phyloP scores from a whole-genome alignment of 2,888 invertebrate genomes.

The Orchestes rusci region DNA sequence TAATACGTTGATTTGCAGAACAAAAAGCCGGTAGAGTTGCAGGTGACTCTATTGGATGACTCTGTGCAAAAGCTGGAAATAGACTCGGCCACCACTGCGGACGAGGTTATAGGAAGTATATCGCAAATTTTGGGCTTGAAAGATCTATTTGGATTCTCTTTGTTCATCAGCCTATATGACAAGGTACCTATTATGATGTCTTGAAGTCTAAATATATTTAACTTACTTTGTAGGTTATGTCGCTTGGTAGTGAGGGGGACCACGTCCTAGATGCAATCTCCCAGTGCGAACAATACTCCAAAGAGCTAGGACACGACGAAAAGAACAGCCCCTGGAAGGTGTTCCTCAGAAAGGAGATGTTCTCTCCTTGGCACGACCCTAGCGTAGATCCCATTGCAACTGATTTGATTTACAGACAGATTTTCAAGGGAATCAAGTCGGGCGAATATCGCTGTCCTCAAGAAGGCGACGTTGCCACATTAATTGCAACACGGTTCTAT shows the following conservation, averaged over 20 bases:
- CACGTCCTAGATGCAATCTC: constrained; percentile 95
- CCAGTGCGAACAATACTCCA: constrained; percentile 92
- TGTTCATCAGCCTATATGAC: constrained; percentile 85
- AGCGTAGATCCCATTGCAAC: constrained; percentile 73
- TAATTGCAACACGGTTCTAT: constrained; percentile 87
- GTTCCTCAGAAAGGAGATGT: constrained; percentile 84
- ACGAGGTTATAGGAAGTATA: constrained; percentile 77
- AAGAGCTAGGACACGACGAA: constrained; percentile 80
- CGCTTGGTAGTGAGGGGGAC: constrained; percentile 80
- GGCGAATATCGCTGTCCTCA: constrained; percentile 84
- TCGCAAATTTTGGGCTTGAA: constrained; percentile 66
- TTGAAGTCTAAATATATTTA: background rate
- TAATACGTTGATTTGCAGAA: constrained; percentile 42
- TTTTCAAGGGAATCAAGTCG: constrained; percentile 72
- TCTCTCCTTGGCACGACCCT: constrained; percentile 89
- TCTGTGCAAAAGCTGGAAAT: constrained; percentile 71
- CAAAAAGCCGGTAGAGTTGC: constrained; percentile 74
- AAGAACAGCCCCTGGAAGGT: constrained; percentile 82
- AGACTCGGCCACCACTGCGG: constrained; percentile 86
- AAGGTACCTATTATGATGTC: constrained; percentile 47
- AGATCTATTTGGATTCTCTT: constrained; percentile 85
- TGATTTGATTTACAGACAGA: constrained; percentile 82
- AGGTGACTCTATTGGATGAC: constrained; percentile 86
- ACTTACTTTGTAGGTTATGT: constrained; percentile 50
- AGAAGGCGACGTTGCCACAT: constrained; percentile 80